Evolutionary conservation across 1,140 invertebrate genomes (phyloP), one percentile per base, ranked within the genome.

Genomic region (Drosophila melanica): DNA sequence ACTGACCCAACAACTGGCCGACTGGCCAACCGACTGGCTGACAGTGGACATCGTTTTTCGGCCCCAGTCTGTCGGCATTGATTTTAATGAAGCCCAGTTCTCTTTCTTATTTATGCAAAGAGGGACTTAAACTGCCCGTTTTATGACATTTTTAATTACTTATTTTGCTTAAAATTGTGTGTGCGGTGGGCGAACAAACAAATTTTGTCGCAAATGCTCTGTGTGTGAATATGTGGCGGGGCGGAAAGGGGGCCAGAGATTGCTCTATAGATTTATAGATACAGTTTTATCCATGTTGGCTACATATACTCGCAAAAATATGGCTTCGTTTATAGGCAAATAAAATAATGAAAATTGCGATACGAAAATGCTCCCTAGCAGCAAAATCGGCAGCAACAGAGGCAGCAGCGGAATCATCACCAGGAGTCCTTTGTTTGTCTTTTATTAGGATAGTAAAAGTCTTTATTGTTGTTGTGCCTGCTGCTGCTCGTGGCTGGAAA

Each of bases 321-420:
- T 91, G 74, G 72, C 75, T 87, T 69, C 78, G 82, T 91, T 91
- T 91, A 91, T 91, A 78, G 77, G 81, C 81, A 85, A 91, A 91
- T 91, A 91, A 91, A 91, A 90, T 91, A 91, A 91, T 91, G 90
- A 76, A 90, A 91, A 91, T 89, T 79, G 79, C 81, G 74, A 85
- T 89, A 75, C 85, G 70, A 80, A 69, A 82, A 87, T 78, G 74
- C 74, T 77, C 50, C 57, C 33, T 23, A 60, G 54, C 47, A 51
- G 68, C 55, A 45, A 12, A 9, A 10, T 9, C 16, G 57, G 58
- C 14, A 64, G 30, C 30, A 67, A 16, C 47, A 72, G 59, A 42
- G 41, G 12, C 42, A 66, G 69, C 37, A 66, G 62, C 20, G 60
- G 73, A 18, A 59, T 54, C 78, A 72, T 35, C 76, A 65, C 75